These are phyloP conservation scores for Megathymus violae DNA, from an alignment of 1,140 invertebrate genomes.

Conservation along the genomic window DNA sequence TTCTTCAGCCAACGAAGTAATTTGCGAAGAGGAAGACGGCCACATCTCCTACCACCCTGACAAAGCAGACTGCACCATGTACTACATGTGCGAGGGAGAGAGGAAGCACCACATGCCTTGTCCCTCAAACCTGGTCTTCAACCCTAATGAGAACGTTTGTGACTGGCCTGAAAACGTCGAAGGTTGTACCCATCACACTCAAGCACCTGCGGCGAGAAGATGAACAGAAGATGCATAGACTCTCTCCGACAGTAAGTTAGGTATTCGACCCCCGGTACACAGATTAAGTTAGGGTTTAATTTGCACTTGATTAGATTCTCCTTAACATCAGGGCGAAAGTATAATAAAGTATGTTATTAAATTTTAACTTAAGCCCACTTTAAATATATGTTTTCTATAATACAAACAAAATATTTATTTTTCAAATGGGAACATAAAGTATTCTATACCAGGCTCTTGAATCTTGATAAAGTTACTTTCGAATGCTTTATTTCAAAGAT, in stretches of 20 bases:
- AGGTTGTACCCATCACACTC: constrained; percentile 92
- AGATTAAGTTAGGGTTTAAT: constrained; percentile 11
- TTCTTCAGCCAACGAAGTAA: constrained; percentile 91
- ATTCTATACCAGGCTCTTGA: no score
- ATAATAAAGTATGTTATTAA: neutral
- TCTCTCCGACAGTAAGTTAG: constrained; percentile 21
- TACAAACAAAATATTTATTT: constrained; percentile 6
- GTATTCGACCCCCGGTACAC: constrained; percentile 12
- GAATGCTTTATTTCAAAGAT: no score
- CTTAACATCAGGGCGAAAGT: neutral
- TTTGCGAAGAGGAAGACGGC: constrained; percentile 96
- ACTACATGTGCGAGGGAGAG: constrained; percentile 98
- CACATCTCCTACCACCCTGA: constrained; percentile 97
- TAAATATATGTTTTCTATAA: neutral
- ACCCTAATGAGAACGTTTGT: constrained; percentile 96
- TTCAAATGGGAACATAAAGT: constrained; percentile 12
- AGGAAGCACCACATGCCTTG: constrained; percentile 99
- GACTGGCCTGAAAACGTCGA: constrained; percentile 98
- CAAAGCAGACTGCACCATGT: constrained; percentile 95
- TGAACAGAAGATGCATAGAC: constrained; percentile 41
- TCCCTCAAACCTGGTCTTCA: constrained; percentile 96
- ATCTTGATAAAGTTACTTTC: no score
- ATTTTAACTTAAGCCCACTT: neutral
- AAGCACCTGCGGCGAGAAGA: constrained; percentile 87
- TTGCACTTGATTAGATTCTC: constrained; percentile 5